Evolutionary conservation across 2,888 invertebrate genomes (phyloP), one percentile per base, ranked within the genome.

Genomic region (Ophion ellenae): DNA sequence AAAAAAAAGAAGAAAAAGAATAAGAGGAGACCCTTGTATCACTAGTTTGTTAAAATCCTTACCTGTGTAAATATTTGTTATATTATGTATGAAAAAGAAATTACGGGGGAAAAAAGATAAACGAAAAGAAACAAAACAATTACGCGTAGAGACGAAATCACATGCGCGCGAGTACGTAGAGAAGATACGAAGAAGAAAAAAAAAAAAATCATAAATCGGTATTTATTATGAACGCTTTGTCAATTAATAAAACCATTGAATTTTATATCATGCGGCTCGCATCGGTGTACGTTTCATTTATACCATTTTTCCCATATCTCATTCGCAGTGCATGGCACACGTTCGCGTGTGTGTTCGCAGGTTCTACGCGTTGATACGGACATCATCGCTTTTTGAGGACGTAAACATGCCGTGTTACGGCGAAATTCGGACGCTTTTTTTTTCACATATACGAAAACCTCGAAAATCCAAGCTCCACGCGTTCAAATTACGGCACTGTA

Each of bases 211-310:
- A 86, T 88, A 84, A 86, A 91, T 92, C 89, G 90, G 90, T 92
- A 93, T 93, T 93, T 92, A 94, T 93, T 93, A 94, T 92, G 91
- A 93, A 93, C 92, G 93, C 94, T 94, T 94, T 93, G 94, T 94
- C 94, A 94, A 94, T 94, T 94, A 94, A 93, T 93, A 93, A 93
- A 93, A 93, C 89, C 91, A 93, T 93, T 92, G 92, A 92, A 93
- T 93, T 93, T 93, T 92, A 92, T 71, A 81, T 83, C 57, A 69
- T 75, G 61, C 71, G 63, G 64, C 32, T 79, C 45, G 45, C 70
- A 61, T 70, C 20, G 36, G 70, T 70, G 47, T 70, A 28, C 45
- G 67, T 81, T 84, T n/a, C 67, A 69, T 85, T 83, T 69, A 11
- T 45, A 45, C 40, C 36, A 20, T n/a, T 61, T 28, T 59, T 57